Evolutionary conservation across 2,797 vertebrate genomes (phyloP).

Genomic region (Astyanax mexicanus): DNA sequence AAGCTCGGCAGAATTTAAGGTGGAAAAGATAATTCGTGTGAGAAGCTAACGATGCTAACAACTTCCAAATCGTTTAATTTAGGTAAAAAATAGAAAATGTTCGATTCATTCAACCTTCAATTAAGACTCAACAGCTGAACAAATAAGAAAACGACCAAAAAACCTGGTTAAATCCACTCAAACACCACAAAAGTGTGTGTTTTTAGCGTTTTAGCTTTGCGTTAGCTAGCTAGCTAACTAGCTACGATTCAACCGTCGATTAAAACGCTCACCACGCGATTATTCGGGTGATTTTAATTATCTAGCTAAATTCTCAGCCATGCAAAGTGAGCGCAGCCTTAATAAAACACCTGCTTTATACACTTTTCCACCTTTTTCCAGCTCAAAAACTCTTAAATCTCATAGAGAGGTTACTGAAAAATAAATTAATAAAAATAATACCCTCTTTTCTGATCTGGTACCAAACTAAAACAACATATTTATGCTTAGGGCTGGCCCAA

Average conservation of each 20-base stretch:
- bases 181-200: too few relatives aligned
- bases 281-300: not conserved
- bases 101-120: not conserved
- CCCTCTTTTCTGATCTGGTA: not conserved
- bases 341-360: not conserved
- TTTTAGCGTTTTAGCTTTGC: not conserved
- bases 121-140: constrained; percentile 3
- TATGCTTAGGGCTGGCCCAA: too few relatives aligned
- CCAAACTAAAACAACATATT: not conserved
- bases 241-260: not conserved
- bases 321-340: constrained; percentile 7
- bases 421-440: not conserved
- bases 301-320: not conserved
- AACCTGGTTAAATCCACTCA: too few relatives aligned
- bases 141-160: not conserved
- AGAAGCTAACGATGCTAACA: too few relatives aligned
- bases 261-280: constrained; percentile 9
- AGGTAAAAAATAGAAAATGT: not conserved
- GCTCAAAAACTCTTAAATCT: not conserved
- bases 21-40: too few relatives aligned
- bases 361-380: not conserved
- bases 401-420: not conserved
- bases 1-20: too few relatives aligned
- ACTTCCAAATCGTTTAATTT: not conserved
- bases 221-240: not conserved